Conservation (phyloP, 2,113 vertebrate genomes). For the Paramisgurnus dabryanus region DNA sequence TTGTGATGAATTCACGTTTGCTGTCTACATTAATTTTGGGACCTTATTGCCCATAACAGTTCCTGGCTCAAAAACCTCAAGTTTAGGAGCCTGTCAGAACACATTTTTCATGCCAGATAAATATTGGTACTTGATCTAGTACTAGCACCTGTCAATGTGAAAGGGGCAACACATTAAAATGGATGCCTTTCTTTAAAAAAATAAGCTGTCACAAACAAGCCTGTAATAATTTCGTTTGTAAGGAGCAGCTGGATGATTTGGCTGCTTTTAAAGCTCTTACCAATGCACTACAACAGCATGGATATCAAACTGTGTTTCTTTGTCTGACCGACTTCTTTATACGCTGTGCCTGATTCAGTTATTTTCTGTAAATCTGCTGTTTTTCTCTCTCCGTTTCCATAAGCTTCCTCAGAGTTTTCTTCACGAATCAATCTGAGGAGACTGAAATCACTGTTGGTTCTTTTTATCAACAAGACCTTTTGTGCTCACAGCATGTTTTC, state of each 20-base stretch:
- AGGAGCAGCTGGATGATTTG: constrained; percentile 58
- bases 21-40: no score
- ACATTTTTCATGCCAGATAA: no score
- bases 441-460: constrained; percentile 42
- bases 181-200: constrained; percentile 52
- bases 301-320: constrained; percentile 52
- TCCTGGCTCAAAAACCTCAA: no score
- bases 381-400: constrained; percentile 24
- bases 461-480: constrained; percentile 45
- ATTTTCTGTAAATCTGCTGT: constrained; percentile 29
- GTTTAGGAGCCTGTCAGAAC: no score
- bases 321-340: constrained; percentile 36
- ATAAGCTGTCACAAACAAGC: constrained; percentile 57
- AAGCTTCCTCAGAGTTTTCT: constrained; percentile 20
- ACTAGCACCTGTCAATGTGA: no score
- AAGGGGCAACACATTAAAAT: constrained; percentile 11
- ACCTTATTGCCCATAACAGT: no score
- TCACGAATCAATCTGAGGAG: constrained; percentile 47
- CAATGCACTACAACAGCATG: constrained; percentile 29
- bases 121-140: no score
- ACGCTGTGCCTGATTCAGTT: constrained; percentile 47
- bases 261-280: constrained; percentile 44
- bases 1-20: no score
- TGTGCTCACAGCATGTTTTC: constrained; percentile 40
- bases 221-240: constrained; percentile 47